phyloP scores from a whole-genome alignment of 2,888 invertebrate genomes.

The Ethmia dodecea region DNA sequence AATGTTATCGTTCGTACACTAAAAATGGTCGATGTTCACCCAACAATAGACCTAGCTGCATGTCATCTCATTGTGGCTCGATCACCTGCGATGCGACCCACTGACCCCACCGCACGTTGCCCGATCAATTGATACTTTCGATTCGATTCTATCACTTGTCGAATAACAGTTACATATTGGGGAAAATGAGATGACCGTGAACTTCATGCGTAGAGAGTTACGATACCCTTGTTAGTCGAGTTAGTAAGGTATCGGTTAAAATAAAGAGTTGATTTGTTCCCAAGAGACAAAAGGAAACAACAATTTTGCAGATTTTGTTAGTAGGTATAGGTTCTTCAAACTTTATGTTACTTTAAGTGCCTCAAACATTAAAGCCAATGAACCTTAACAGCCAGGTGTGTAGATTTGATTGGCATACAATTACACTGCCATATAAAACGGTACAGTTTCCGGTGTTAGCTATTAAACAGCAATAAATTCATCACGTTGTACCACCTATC shows the following conservation, averaged over 20 bases:
- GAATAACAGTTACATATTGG: slow-evolving; percentile 38
- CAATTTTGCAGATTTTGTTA: no score
- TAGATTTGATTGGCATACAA: slow-evolving; percentile 38
- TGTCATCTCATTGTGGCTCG: slow-evolving; percentile 30
- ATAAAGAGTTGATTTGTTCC: no score
- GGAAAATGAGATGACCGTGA: slow-evolving; percentile 36
- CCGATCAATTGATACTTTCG: slow-evolving; percentile 41
- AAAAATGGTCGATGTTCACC: slow-evolving; percentile 29
- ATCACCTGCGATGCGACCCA: slow-evolving; percentile 55
- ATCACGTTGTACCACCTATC: slow-evolving; percentile 23
- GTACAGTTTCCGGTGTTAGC: slow-evolving; percentile 41
- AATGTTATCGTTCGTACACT: slow-evolving; percentile 34
- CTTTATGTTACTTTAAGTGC: no score
- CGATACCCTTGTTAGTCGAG: slow-evolving; percentile 25
- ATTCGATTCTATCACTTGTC: slow-evolving; percentile 42
- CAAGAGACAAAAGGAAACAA: no score
- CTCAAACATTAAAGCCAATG: slow-evolving; percentile 6
- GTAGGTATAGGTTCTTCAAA: no score
- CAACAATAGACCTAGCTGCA: slow-evolving; percentile 32
- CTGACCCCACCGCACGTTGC: slow-evolving; percentile 42
- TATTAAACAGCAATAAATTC: slow-evolving; percentile 56
- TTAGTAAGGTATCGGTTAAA: no score
- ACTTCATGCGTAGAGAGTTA: slow-evolving; percentile 40
- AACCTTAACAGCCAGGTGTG: slow-evolving; percentile 9
- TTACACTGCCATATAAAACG: slow-evolving; percentile 37